Percentiles rank a stretch among this genome's conserved stretches.
Evolutionary conservation across 2,113 vertebrate genomes (phyloP).

Genomic region (Urocynchramus pylzowi): DNA sequence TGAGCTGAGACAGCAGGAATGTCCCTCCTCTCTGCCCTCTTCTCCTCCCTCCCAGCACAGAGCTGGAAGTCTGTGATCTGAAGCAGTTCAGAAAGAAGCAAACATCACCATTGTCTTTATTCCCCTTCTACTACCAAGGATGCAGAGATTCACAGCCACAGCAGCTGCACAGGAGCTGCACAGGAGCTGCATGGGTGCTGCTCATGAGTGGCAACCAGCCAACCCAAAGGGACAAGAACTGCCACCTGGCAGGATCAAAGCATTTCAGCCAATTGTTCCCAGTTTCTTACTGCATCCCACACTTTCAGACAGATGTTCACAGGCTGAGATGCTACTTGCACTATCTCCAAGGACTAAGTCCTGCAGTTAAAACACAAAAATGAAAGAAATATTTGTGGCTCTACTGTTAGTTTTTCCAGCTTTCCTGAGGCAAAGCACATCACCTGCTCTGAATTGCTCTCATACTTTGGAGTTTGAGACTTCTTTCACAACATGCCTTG

Average conservation of each 20-base stretch:
- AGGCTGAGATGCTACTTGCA: not conserved
- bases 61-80: rapidly evolving
- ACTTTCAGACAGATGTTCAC: not conserved
- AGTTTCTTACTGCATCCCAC: not conserved
- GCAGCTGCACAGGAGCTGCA: not conserved
- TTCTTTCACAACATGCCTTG: not conserved
- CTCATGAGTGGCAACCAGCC: not conserved
- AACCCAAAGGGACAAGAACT: not conserved
- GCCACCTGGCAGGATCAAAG: not conserved
- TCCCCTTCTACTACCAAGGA: not conserved
- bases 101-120: not conserved
- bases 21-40: not conserved
- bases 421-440: not conserved
- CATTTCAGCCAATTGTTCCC: not conserved
- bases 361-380: not conserved
- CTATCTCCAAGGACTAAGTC: not conserved
- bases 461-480: not conserved
- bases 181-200: rapidly evolving
- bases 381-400: not conserved
- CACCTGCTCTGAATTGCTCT: not conserved
- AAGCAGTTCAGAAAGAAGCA: not conserved
- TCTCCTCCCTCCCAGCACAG: not conserved
- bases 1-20: not conserved
- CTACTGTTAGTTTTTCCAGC: not conserved
- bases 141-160: not conserved